phyloP scores from a whole-genome alignment of 2,888 invertebrate genomes.

The Campaea margaritaria region DNA sequence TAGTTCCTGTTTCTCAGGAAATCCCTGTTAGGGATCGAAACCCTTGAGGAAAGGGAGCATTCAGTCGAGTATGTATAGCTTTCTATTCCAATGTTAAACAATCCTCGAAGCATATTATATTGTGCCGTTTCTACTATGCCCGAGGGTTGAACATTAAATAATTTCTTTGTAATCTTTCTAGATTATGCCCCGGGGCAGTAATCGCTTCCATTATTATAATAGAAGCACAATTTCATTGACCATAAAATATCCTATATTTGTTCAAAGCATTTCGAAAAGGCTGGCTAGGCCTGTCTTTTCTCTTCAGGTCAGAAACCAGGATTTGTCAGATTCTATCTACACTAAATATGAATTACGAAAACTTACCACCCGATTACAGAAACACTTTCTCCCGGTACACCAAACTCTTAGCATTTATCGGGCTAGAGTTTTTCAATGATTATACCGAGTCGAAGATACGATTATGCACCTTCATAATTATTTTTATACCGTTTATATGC shows the following conservation, averaged over 20 bases:
- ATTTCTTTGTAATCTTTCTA: neutral
- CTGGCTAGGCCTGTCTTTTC: too few species aligned
- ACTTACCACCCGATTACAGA: constrained; percentile 39
- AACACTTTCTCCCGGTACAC: constrained; percentile 37
- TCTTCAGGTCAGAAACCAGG: too few species aligned
- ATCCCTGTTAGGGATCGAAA: too few species aligned
- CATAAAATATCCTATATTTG: neutral
- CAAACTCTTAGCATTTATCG: constrained; percentile 36
- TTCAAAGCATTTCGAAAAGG: neutral
- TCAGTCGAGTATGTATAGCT: too few species aligned
- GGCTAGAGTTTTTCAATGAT: constrained; percentile 41
- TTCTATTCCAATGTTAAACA: too few species aligned
- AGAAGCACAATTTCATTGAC: neutral
- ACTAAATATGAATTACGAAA: constrained; percentile 9
- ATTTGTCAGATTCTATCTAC: neutral
- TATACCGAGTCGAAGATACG: constrained; percentile 28
- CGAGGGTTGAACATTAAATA: neutral
- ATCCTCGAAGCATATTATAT: too few species aligned
- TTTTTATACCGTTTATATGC: constrained; percentile 37
- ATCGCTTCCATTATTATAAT: too few species aligned
- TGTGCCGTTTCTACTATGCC: too few species aligned
- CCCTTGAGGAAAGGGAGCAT: too few species aligned
- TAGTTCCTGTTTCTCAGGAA: too few species aligned
- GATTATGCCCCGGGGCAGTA: neutral
- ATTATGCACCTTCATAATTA: constrained; percentile 31